Evolutionary conservation across 2,113 vertebrate species (phyloP).

Genomic region (Sphyrna mokarran): DNA sequence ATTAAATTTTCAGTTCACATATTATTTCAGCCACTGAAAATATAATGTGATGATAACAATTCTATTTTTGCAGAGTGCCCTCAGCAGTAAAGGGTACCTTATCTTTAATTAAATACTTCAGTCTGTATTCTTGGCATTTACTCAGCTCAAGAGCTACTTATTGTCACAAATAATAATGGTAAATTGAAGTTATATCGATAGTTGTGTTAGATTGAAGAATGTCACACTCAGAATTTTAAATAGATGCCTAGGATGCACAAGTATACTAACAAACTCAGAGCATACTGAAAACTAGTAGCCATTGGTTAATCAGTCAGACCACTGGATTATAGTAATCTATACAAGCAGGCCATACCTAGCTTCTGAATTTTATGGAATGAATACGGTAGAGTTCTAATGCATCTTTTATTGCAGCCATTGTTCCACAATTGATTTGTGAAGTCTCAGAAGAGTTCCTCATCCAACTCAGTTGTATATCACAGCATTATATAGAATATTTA

Average conservation of each 20-base stretch:
- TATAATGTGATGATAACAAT: neutral
- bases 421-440: neutral
- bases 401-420: conserved; percentile 17
- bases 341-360: neutral
- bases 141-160: neutral
- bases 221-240: conserved; percentile 1
- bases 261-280: neutral
- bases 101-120: conserved; percentile 1
- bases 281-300: neutral
- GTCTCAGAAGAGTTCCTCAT: neutral
- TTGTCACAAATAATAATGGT: neutral
- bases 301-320: conserved; percentile 10
- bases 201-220: neutral
- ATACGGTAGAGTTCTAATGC: neutral
- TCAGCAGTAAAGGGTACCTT: neutral
- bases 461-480: neutral
- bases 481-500: neutral
- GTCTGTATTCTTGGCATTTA: conserved; percentile 6
- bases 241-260: neutral
- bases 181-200: conserved; percentile 1
- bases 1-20: neutral
- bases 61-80: neutral
- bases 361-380: conserved; percentile 17
- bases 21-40: neutral
- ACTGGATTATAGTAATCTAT: neutral